Percentiles rank a stretch among this genome's conserved stretches.
These are phyloP conservation scores for Megaceryle maxima DNA, from an alignment of 2,113 vertebrate species.

Conservation along the genomic window DNA sequence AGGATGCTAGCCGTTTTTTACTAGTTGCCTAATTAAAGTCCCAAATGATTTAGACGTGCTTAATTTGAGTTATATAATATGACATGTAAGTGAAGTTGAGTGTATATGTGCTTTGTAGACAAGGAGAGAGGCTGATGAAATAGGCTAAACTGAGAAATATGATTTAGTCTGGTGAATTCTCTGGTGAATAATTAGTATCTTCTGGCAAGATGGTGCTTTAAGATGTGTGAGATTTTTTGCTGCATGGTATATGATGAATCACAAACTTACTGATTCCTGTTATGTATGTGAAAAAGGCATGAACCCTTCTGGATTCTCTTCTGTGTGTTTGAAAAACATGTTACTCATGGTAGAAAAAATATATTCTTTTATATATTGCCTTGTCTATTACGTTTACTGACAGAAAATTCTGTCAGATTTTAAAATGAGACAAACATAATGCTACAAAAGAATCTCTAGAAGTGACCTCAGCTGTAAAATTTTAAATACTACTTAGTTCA, in stretches of 20 bases:
- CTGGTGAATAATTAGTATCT: background rate
- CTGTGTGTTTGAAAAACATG: background rate
- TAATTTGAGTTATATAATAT: constrained; percentile 2
- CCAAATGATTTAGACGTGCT: background rate
- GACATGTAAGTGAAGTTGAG: background rate
- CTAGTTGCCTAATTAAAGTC: background rate
- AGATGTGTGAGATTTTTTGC: background rate
- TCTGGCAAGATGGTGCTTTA: background rate
- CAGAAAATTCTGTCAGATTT: background rate
- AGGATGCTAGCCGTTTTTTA: background rate
- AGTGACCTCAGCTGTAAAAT: background rate
- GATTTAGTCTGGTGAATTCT: background rate
- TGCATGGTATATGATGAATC: background rate
- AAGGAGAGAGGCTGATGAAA: background rate
- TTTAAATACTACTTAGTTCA: background rate
- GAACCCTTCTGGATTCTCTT: background rate
- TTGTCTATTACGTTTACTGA: background rate
- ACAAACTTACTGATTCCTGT: background rate
- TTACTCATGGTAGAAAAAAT: background rate
- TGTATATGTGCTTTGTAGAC: background rate
- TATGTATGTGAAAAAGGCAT: background rate
- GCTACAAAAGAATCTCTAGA: background rate
- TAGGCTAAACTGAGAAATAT: background rate
- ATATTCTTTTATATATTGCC: background rate
- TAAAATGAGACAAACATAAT: background rate